Conservation (phyloP, 2,797 vertebrate species). For the Rhabdomys pumilio region DNA sequence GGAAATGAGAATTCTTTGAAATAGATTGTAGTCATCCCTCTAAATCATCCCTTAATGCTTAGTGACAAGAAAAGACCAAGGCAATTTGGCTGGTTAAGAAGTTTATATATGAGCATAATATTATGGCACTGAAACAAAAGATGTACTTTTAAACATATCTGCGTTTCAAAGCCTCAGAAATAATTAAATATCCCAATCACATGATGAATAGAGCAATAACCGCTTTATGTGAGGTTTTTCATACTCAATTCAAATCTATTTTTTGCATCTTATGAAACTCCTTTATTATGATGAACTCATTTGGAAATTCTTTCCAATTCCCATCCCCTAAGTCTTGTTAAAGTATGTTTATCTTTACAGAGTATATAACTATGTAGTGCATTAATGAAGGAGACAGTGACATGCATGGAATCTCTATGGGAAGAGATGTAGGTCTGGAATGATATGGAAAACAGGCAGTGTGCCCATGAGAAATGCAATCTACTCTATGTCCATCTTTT, state of each 20-base stretch:
- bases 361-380: neutral
- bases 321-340: neutral
- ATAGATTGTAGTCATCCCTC: constrained; percentile 58
- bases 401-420: neutral
- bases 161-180: constrained; percentile 37
- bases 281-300: constrained; percentile 33
- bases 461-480: neutral
- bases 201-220: constrained; percentile 65
- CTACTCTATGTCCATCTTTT: neutral
- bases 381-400: neutral
- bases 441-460: neutral
- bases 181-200: constrained; percentile 2
- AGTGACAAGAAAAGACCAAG: constrained; percentile 70
- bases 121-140: constrained; percentile 59
- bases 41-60: constrained; percentile 58
- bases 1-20: constrained; percentile 49
- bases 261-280: constrained; percentile 29
- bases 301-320: constrained; percentile 1
- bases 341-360: neutral
- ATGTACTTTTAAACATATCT: constrained; percentile 51
- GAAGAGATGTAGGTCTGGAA: neutral
- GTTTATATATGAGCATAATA: constrained; percentile 75
- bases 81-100: constrained; percentile 78
- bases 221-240: constrained; percentile 41
- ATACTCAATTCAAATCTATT: constrained; percentile 48